phyloP scores from a whole-genome alignment of 1,140 invertebrate species.

The Brachionus plicatilis region DNA sequence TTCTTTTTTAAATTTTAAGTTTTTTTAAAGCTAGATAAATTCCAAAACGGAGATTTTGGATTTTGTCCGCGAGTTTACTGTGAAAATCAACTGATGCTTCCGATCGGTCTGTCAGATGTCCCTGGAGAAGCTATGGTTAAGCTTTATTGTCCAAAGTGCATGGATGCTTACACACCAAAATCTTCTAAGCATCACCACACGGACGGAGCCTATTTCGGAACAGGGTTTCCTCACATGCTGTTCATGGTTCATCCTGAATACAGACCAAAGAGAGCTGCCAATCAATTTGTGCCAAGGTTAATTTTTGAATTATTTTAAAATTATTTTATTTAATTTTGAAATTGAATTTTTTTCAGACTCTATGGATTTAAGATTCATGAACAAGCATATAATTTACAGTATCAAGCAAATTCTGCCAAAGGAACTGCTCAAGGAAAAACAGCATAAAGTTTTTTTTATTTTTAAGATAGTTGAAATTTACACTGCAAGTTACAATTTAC shows the following conservation, averaged over 20 bases:
- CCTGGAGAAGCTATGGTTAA: constrained; percentile 99
- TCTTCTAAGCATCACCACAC: constrained; percentile 98
- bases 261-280: constrained; percentile 86
- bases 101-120: constrained; percentile 88
- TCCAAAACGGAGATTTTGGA: constrained; percentile 96
- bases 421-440: not conserved
- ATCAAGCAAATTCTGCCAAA: constrained; percentile 34
- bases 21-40: constrained; percentile 78
- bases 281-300: constrained; percentile 86
- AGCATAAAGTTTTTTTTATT: not conserved
- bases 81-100: constrained; percentile 95
- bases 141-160: constrained; percentile 97
- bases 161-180: constrained; percentile 98
- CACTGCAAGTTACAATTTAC: not conserved
- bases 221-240: constrained; percentile 98
- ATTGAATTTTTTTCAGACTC: constrained; percentile 67
- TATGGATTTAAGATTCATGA: constrained; percentile 99
- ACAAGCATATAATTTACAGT: constrained; percentile 71
- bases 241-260: constrained; percentile 99
- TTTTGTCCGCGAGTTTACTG: constrained; percentile 88
- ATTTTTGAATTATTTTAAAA: not conserved
- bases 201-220: constrained; percentile 98
- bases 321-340: not conserved
- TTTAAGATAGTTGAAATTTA: not conserved
- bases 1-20: not conserved